Base-by-base conservation (phyloP, 2,797 vertebrate genomes). In the Tamandua tetradactyla region DNA sequence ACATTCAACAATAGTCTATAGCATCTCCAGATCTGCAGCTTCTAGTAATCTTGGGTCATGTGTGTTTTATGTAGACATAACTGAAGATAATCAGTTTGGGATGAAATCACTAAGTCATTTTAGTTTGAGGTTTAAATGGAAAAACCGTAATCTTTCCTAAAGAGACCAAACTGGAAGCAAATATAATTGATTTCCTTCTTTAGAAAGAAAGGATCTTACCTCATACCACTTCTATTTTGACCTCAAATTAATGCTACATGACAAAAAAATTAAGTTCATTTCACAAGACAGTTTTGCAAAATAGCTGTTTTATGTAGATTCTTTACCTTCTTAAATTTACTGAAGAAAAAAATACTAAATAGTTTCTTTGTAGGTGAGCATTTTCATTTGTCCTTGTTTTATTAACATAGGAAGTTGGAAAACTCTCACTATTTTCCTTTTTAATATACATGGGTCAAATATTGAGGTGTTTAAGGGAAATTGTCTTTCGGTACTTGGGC, bases 121-220 rank as follows among this genome's bases (percentile, higher is more conserved):
- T 83, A 71, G 69, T 89, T 82, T 76, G 59, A 94, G 91, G 66
- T 69, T 91, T 59, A 85, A 74, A 32, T 87, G 80, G 87, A 78
- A 88, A 96, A 95, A 88, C 87, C 76, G 15, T 94, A 80, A 72
- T 96, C 78, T 96, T 97, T 47, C 47, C 93, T 85, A 57, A 96
- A 95, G 87, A 95, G 81, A 84, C 40, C 91, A 55, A 89, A 78
- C 40, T 89, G 82, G 89, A 93, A 87, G 74, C 93, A 71, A 42
- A 64, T 55, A 84, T 37, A 88, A 74, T 83, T 76, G 81, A 30
- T 91, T 93, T 95, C 69, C 78, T 94, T 93, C 59, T 88, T 72
- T 88, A 80, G 72, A 80, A 92, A 93, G 40, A 52, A 81, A 94
- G 52, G 42, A 37, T 87, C 62, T 87, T 68, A 69, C 27, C 86